Evolutionary conservation across 2,888 invertebrate genomes (phyloP), one percentile per base, ranked within the genome.

Genomic region (Leptopilina myrica): DNA sequence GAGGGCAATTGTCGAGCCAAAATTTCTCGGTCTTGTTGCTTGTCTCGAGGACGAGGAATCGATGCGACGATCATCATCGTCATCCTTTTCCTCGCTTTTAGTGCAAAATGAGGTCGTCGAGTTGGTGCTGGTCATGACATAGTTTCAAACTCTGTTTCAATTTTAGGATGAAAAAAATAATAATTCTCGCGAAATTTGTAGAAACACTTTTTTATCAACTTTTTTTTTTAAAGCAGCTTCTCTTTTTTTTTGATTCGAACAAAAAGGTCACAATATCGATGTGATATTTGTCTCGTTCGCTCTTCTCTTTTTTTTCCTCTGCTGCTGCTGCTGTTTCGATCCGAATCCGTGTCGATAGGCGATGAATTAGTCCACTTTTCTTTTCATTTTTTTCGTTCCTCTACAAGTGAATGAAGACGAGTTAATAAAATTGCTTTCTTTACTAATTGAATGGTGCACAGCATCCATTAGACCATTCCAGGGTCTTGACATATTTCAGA

Each of bases 71-170:
- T 56, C 73, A 53, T 73, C 26, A 14, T 69, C 69, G 33, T 73
- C 26, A 14, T 69, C 76, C 65, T 43, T 53, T 40, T 65, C 77
- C 49, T 65, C 64, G 64, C 49, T 43, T 11, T 73, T 64, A 11
- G 73, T 64, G 64, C 46, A 62, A 64, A 46, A 78, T 8, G 77
- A 53, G 67, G 80, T 80, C 77, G 80, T 80, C 77, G 85, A 62
- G 73, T 64, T 76, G 77, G 66, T 83, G 80, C 82, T 84, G 84
- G 80, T 87, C 87, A 86, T 88, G 86, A 83, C 87, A 85, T 85
- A 82, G 76, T 80, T 84, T 78, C 79, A 26, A 56, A 59, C 59
- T 59, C 46, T 1, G 69, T 46, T 49, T 56, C 73, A 73, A 33
- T 56, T 73, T 73, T n/a, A n/a, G 26, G 33, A 53, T 14, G 8